Base-by-base conservation (phyloP, 1,140 invertebrate species). In the Pygmarrhopalites habei region DNA sequence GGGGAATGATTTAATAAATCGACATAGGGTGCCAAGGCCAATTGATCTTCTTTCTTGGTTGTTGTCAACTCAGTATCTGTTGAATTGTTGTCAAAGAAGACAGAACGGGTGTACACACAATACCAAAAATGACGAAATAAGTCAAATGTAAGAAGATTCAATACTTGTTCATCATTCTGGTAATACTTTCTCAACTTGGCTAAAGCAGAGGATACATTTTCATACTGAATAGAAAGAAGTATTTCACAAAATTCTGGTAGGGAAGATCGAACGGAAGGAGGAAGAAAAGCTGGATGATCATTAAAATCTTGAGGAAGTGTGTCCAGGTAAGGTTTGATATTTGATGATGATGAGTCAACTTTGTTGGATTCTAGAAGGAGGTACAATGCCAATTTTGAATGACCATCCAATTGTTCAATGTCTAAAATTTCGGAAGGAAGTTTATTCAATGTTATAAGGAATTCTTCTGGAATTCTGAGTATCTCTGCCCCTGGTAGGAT, bases 1-100 rank as follows among this genome's bases (percentile, higher is more conserved):
- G 76, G 72, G 15, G 79, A 79, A 74, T 91, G 89, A 79, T 91
- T 91, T 57, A 90, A 80, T 62, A 91, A 77, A 76, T 91, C 89
- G 23, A 92, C 73, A 67, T 85, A 86, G 2, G 89, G 89, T 46
- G 85, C 86, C 19, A 91, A 73, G 7, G 87, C 87, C 69, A 85
- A 75, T 72, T 84, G 80, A 57, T 79, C 30, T 10, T 74, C 66
- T 80, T 77, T 55, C 71, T 73, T 61, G 81, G n/a, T 7, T 21
- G 21, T n/a, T 41, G 30, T 49, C 5, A 5, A 7, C 5, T 35
- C 15, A 7, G 32, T 35, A 15, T 35, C 32, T 35, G 32, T 35
- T 35, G 32, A 35, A 15, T 47, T 47, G 5, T 10, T 19, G 12
- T 61, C 52, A 55, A 55, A 70, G 72, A 75, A 82, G 19, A 91